Percentiles rank a stretch among this genome's conserved stretches.
Evolutionary conservation across 2,113 vertebrate species (phyloP).

Genomic region (Diphyllodes magnificus): DNA sequence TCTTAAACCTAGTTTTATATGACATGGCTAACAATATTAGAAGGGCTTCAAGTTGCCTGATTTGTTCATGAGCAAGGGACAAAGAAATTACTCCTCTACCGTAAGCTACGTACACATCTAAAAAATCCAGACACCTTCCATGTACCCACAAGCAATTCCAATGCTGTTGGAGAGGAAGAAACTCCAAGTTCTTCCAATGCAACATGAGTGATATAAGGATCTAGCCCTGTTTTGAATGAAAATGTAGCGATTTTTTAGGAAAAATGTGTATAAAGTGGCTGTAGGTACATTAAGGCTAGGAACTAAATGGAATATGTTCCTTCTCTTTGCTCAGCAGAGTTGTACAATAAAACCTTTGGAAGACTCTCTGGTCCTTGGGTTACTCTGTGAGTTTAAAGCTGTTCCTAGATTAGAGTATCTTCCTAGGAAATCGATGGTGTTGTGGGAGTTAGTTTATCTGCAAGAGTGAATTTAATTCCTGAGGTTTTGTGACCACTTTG

Average conservation of each 20-base stretch:
- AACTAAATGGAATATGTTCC: neutral
- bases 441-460: neutral
- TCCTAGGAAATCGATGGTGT: neutral
- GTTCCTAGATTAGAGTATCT: neutral
- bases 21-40: neutral
- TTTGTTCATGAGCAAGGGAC: neutral
- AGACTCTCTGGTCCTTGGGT: neutral
- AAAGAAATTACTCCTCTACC: neutral
- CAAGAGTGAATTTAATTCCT: neutral
- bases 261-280: neutral
- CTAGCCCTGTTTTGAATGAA: neutral
- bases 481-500: neutral
- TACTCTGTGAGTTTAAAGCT: neutral
- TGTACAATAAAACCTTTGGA: neutral
- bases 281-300: neutral
- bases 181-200: neutral
- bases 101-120: accelerated
- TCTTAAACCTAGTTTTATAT: neutral
- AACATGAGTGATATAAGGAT: neutral
- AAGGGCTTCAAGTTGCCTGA: neutral
- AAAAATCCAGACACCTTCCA: neutral
- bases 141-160: neutral
- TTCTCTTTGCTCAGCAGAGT: neutral
- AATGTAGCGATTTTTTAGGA: neutral
- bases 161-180: neutral